Base-by-base conservation (phyloP, 2,888 invertebrate genomes). In the Amblyteles armatorius region DNA sequence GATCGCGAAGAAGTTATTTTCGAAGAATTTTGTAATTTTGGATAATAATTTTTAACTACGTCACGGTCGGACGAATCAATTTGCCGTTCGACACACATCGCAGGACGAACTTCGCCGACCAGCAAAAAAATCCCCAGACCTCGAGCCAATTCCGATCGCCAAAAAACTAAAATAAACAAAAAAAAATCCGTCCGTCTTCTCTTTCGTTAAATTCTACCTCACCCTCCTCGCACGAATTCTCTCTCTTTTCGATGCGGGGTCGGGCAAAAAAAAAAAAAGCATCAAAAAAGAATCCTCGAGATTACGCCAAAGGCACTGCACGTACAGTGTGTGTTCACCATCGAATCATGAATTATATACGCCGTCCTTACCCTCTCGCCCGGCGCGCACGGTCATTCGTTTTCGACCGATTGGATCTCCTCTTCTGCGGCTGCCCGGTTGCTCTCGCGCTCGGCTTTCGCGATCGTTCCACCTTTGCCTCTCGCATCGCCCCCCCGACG, bases 271-370 rank as follows among this genome's bases (percentile, higher is more conserved):
- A 44, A 48, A 48, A 44, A 48, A 48, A 40, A 9, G 22, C 55
- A 26, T 52, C 67, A 16, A 33, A 40, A 67, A 77, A 67, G 26
- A 55, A 77, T 77, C 65, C 13, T 13, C 44, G 50, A 26, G 67
- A 77, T 55, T 50, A 19, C 40, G 52, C 77, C 55, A 65, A 67
- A 77, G 77, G 77, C 67, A 60, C 60, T 22, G 29, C 33, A 7
- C 63, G 29, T 22, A 19, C 19, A 22, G 52, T 55, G 52, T 55
- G 33, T 63, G 33, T 33, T 33, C 63, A 63, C 33, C 86, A 79
- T 87, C 87, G 87, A 87, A 87, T 73, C 77, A 79, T 87, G 86
- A 87, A 86, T 87, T 86, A 87, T 86, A 87, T 86, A 74, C 60
- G 84, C 74, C 74, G 60, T 84, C 68, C 79, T 84, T 82, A 68